Percentiles rank a stretch among this genome's conserved stretches.
Conservation (phyloP, 2,113 vertebrate species). For the Laticauda colubrina region DNA sequence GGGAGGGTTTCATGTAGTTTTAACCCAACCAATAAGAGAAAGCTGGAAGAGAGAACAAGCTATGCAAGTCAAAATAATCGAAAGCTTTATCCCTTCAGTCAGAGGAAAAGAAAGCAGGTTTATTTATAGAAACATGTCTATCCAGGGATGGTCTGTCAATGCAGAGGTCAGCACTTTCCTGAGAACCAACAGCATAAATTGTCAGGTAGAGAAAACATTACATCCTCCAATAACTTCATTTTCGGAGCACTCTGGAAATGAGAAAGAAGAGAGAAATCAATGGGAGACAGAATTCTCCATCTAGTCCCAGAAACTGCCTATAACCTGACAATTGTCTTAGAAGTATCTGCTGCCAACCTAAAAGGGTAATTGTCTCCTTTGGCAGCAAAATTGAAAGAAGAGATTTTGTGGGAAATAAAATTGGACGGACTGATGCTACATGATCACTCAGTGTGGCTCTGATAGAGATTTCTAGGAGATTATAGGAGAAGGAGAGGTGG, state of each 20-base stretch:
- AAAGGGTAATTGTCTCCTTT: neutral
- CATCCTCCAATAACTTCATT: constrained; percentile 27
- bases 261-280: constrained; percentile 10
- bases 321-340: neutral
- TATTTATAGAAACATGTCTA: neutral
- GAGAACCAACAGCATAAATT: constrained; percentile 4
- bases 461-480: neutral
- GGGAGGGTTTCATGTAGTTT: neutral
- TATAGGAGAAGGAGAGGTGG: neutral
- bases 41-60: neutral
- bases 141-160: neutral
- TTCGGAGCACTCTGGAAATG: neutral
- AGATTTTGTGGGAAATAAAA: neutral
- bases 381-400: neutral
- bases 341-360: too few species aligned
- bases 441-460: too few species aligned
- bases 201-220: constrained; percentile 17
- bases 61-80: neutral
- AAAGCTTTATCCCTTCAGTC: neutral
- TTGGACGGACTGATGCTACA: neutral
- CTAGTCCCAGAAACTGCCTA: neutral
- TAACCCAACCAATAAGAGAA: neutral
- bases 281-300: neutral
- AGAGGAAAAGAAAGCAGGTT: neutral
- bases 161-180: constrained; percentile 20